Base-by-base conservation (phyloP, 2,797 vertebrate species). In the Pseudomugil gertrudae region DNA sequence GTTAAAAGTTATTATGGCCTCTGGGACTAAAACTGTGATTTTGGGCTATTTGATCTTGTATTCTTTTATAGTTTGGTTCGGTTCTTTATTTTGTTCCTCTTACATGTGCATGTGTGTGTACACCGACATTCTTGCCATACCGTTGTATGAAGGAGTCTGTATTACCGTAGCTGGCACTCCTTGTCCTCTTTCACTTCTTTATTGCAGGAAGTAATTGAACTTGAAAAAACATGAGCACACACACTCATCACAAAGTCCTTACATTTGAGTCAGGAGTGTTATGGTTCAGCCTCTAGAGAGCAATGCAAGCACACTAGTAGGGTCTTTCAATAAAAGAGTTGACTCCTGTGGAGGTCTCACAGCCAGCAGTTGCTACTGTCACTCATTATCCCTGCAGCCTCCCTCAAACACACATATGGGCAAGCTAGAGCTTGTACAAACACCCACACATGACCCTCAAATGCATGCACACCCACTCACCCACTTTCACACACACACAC, bases 351-450 rank as follows among this genome's bases (percentile, higher is more conserved):
- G 94, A 80, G 36, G 69, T 74, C 84, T 74, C 78, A 35, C 63
- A 78, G 91, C 87, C 89, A 85, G 72, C 95, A 96, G 95, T 92
- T 96, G 94, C 75, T 92, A 84, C 93, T 95, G 95, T 97, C 95
- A 95, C 93, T 98, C 95, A 96, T 80, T 80, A 80, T 84, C 80
- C 71, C 84, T 70, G 53, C 79, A 53, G 66, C 72, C 84, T 76
- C 71, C 77, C 78, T 72, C 76, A 48, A 72, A 35, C 55, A 56
- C 81, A 81, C 74, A 70, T 50, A 61, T 19, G 36, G 62, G 72
- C 84, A 74, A 79, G 84, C 66, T 74, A 63, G 72, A 82, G 69
- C 85, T 72, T 85, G 84, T 79, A 71, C 78, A 87, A 76, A 87
- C 79, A 86, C 85, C 75, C 87, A 86, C 85, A 79, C 89, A 84